Evolutionary conservation across 2,888 invertebrate genomes (phyloP).

Genomic region (Dasysyrphus albostriatus): DNA sequence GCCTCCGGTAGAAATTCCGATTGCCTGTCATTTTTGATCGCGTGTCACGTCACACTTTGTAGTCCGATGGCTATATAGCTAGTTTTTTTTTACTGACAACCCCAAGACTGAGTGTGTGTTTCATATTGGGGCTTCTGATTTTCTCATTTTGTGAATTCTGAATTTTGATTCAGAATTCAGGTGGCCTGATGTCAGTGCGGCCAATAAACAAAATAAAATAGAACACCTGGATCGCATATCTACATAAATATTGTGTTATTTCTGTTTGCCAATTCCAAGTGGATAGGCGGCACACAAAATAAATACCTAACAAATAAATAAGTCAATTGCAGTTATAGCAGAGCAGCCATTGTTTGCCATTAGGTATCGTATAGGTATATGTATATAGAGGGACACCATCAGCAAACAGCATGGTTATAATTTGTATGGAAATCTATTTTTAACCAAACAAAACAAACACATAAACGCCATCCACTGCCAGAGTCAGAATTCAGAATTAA

Average conservation of each 20-base stretch:
- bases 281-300: constrained; percentile 38
- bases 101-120: constrained; percentile 12
- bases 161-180: constrained; percentile 12
- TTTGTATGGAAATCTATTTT: constrained; percentile 75
- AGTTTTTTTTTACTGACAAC: constrained; percentile 3
- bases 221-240: constrained; percentile 42
- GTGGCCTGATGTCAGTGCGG: constrained; percentile 10
- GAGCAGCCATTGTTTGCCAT: constrained; percentile 48
- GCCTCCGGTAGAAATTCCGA: constrained; percentile 67
- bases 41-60: constrained; percentile 72
- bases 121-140: constrained; percentile 3
- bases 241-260: neutral
- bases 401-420: constrained; percentile 53
- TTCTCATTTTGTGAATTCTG: neutral
- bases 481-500: constrained; percentile 14
- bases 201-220: constrained; percentile 15
- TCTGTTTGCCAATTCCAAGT: constrained; percentile 26
- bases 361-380: neutral
- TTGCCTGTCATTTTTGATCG: constrained; percentile 69
- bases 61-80: constrained; percentile 24
- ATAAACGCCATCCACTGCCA: constrained; percentile 19
- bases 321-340: constrained; percentile 47
- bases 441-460: constrained; percentile 73
- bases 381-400: constrained; percentile 36
- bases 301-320: constrained; percentile 31